Percentiles rank a stretch among this genome's conserved stretches.
Evolutionary conservation across 2,113 vertebrate species (phyloP).

Genomic region (Cricetomys ansorgei): DNA sequence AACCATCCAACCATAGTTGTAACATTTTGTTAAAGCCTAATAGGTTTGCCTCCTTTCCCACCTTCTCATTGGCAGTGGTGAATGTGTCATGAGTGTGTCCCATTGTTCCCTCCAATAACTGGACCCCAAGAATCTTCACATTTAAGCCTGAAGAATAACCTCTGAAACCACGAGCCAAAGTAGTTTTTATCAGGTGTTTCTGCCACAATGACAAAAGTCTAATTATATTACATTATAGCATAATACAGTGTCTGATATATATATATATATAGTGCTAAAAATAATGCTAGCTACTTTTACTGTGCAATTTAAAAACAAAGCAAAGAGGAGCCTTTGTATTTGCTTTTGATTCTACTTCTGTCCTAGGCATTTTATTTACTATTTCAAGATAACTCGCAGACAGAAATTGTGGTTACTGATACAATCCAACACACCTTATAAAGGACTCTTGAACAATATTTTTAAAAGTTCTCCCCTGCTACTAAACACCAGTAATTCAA

Average conservation of each 20-base stretch:
- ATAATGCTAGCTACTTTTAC: not conserved
- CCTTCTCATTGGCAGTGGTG: not conserved
- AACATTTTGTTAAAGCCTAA: not conserved
- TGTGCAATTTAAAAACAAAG: not conserved
- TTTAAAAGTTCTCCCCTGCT: not conserved
- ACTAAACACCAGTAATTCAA: not conserved
- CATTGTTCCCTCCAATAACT: not conserved
- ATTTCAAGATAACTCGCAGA: slow-evolving; percentile 18
- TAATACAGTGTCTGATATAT: not conserved
- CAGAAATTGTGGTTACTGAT: not conserved
- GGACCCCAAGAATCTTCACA: not conserved
- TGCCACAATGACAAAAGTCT: not conserved
- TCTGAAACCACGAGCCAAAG: not conserved
- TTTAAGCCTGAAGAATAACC: not conserved
- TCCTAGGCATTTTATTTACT: not conserved
- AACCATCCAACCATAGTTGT: not conserved
- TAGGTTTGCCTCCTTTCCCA: not conserved
- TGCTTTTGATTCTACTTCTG: not conserved
- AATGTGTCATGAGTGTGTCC: too few species aligned
- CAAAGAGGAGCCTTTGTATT: not conserved
- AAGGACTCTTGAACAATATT: not conserved
- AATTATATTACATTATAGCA: not conserved
- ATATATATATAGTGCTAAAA: not conserved
- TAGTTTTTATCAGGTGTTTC: not conserved
- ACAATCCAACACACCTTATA: not conserved